These are phyloP conservation scores for Ophiothrix spiculata DNA, from an alignment of 35 echinoderm and acorn worm species.

Conservation along the genomic window DNA sequence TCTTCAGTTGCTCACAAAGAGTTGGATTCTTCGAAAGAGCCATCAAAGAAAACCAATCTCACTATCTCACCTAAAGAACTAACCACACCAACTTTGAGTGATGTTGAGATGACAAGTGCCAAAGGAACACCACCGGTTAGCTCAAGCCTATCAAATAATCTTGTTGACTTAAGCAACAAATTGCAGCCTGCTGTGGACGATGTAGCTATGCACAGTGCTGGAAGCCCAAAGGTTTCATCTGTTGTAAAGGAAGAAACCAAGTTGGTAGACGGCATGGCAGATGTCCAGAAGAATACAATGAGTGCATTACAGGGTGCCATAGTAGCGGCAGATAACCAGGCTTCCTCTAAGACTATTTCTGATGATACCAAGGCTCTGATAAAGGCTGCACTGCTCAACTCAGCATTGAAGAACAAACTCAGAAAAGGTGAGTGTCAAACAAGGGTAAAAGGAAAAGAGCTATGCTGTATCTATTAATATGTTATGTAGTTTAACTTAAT, in stretches of 20 bases:
- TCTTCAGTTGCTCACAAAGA: constrained; percentile 54
- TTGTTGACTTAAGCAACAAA: background rate
- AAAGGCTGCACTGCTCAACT: constrained; percentile 84
- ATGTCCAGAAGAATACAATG: no score
- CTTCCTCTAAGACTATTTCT: constrained; percentile 53
- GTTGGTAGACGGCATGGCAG: background rate
- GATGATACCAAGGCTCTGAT: constrained; percentile 86
- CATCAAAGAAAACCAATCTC: constrained; percentile 11
- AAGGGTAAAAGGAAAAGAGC: no score
- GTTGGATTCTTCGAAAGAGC: constrained; percentile 3
- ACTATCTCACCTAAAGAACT: background rate
- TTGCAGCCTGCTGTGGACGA: constrained; percentile 5
- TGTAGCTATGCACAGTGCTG: constrained; percentile 57
- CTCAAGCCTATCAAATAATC: background rate
- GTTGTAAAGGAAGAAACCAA: background rate
- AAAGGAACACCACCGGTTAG: constrained; percentile 1
- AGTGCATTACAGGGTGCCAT: background rate
- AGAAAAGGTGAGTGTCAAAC: no score
- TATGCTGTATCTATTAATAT: no score
- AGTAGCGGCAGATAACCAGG: constrained; percentile 31
- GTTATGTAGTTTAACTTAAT: no score
- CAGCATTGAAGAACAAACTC: constrained; percentile 82
- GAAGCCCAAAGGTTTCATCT: background rate
- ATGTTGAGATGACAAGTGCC: constrained; percentile 90
- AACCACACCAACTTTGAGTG: background rate